Conservation (phyloP, 2,888 invertebrate genomes). For the Apodemia hepburni region DNA sequence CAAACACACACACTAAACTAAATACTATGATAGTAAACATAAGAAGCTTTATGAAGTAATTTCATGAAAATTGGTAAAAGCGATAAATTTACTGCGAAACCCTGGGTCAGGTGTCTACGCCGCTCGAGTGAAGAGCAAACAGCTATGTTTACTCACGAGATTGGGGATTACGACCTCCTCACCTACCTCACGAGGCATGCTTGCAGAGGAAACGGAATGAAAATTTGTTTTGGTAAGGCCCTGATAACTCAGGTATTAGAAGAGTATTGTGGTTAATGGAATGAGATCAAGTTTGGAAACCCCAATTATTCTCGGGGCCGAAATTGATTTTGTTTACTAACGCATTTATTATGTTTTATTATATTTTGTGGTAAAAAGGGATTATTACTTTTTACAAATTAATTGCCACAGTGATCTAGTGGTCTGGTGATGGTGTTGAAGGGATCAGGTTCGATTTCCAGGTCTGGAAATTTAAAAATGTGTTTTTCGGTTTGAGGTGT, state of each 20-base stretch:
- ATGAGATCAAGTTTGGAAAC: constrained; percentile 10
- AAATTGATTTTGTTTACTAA: background rate
- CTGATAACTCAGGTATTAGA: constrained; percentile 15
- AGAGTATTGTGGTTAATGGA: constrained; percentile 17
- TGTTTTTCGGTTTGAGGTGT: no score
- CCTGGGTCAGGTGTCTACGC: constrained; percentile 36
- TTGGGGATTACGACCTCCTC: constrained; percentile 52
- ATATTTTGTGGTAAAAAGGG: no score
- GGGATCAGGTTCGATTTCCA: no score
- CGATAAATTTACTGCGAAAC: constrained; percentile 33
- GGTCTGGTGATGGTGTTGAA: no score
- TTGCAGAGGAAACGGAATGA: constrained; percentile 25
- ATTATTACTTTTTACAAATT: no score
- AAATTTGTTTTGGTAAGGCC: constrained; percentile 27
- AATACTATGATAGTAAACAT: background rate
- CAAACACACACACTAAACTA: background rate
- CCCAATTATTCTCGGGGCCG: background rate
- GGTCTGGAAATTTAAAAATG: no score
- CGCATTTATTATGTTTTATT: no score
- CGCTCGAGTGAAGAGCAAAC: constrained; percentile 44
- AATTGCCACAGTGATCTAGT: no score
- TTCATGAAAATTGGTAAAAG: constrained; percentile 9
- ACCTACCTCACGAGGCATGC: constrained; percentile 30
- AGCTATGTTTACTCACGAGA: constrained; percentile 50
- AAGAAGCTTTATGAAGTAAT: background rate